These are phyloP conservation scores for Mycteria americana DNA, from an alignment of 2,797 vertebrate species.

Conservation along the genomic window DNA sequence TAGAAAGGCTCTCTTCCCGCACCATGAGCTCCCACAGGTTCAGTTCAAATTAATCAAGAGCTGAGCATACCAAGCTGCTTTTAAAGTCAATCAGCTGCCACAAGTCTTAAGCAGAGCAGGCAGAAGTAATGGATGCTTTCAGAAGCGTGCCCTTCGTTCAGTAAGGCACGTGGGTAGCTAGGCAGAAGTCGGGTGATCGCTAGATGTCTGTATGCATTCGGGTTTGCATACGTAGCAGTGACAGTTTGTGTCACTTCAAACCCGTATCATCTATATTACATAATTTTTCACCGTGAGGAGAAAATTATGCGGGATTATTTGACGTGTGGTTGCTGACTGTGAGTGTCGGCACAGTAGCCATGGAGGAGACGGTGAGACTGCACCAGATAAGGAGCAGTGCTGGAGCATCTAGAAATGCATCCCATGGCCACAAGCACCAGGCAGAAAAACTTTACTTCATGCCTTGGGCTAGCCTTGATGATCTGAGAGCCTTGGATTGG, in stretches of 20 bases:
- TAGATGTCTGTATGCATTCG: not conserved
- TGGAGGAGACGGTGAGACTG: not conserved
- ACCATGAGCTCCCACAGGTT: accelerated
- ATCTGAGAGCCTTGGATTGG: not conserved
- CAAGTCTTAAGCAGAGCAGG: not conserved
- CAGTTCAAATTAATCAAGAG: not conserved
- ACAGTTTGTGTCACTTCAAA: not conserved
- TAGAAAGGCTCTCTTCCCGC: not conserved
- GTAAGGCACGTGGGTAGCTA: not conserved
- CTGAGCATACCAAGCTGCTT: not conserved
- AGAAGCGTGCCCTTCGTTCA: not conserved
- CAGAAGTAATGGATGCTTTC: not conserved
- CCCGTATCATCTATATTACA: not conserved
- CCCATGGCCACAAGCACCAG: not conserved
- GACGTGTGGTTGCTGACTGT: not conserved
- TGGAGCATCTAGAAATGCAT: not conserved
- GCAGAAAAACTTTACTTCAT: not conserved
- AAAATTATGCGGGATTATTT: not conserved
- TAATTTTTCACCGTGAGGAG: not conserved
- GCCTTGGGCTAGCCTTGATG: not conserved
- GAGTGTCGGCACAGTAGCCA: not conserved
- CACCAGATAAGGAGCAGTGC: not conserved
- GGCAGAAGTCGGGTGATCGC: not conserved
- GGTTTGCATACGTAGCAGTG: not conserved
- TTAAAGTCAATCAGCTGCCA: not conserved